Base-by-base conservation (phyloP, 2,888 invertebrate species). In the Dryococelus australis region DNA sequence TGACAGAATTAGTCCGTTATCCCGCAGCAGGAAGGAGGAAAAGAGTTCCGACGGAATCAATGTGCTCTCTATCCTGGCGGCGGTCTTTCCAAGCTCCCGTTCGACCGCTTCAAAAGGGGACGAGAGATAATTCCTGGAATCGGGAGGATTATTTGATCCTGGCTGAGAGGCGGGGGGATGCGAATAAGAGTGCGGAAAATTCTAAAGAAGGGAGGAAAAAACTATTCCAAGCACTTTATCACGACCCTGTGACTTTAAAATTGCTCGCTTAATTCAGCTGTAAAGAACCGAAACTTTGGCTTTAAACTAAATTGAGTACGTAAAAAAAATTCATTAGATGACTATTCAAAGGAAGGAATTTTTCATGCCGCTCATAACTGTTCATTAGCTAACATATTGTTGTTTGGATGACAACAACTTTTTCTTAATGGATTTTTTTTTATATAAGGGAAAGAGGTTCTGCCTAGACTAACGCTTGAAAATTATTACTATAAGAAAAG, bases 1-100 rank as follows among this genome's bases (percentile, higher is more conserved):
- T 43, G 83, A 83, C 83, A 83, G 83, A 83, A 83, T 83, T 83
- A 83, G 28, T 83, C 83, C 35, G 35, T 83, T 83, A 83, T 83
- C 43, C 35, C 83, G 83, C 28, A 28, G 35, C 28, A 35, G 83
- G 35, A 83, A 83, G 43, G 43, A 43, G 28, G 80, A 65, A 65
- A 65, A 65, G 65, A 65, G 65, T 65, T 65, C 65, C 65, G n/a
- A 65, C 6, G 65, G 65, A 65, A 65, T 65, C 65, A n/a, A 65
- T 65, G 65, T 65, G 65, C n/a, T 65, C 65, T 65, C 65, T n/a
- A 65, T 65, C 65, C 65, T 65, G 65, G 65, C n/a, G 65, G 65
- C n/a, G 65, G 65, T 65, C 65, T 65, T 65, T 65, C 65, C 13
- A 65, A 65, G 24, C 65, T 24, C 65, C 65, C 8, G 65, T 65